Evolutionary conservation across 2,797 vertebrate genomes (phyloP).

Genomic region (Lepilemur septentrionalis): DNA sequence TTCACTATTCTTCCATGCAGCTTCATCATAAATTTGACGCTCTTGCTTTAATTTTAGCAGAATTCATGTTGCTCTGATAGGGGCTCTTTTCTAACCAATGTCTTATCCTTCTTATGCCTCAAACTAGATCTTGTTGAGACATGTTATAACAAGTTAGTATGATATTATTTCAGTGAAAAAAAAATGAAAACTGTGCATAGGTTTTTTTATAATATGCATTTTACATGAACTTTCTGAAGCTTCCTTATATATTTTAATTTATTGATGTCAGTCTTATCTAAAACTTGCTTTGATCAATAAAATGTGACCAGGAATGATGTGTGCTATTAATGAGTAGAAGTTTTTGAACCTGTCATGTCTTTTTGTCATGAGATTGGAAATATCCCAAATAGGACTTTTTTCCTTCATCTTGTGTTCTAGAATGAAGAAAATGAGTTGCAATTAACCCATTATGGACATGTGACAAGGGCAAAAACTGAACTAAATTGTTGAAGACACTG

Average conservation of each 20-base stretch:
- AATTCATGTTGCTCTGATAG: background rate
- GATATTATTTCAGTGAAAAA: background rate
- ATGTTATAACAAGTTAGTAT: background rate
- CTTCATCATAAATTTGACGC: background rate
- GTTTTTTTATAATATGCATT: background rate
- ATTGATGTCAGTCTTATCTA: background rate
- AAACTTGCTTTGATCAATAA: background rate
- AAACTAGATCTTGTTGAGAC: background rate
- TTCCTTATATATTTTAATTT: background rate
- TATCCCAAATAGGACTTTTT: background rate
- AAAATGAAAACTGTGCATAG: background rate
- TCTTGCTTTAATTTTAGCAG: background rate
- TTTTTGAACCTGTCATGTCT: background rate
- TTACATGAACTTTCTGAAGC: background rate
- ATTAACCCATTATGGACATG: background rate
- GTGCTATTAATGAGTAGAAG: background rate
- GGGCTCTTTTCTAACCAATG: background rate
- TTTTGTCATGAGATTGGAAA: background rate
- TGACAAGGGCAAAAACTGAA: background rate
- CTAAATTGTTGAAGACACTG: background rate
- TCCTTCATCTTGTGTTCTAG: background rate
- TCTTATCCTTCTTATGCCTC: background rate
- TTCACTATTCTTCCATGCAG: background rate
- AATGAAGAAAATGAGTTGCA: background rate
- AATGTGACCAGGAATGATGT: background rate